These are phyloP conservation scores for Vespertilio murinus DNA, from an alignment of 2,797 vertebrate species.

Conservation along the genomic window DNA sequence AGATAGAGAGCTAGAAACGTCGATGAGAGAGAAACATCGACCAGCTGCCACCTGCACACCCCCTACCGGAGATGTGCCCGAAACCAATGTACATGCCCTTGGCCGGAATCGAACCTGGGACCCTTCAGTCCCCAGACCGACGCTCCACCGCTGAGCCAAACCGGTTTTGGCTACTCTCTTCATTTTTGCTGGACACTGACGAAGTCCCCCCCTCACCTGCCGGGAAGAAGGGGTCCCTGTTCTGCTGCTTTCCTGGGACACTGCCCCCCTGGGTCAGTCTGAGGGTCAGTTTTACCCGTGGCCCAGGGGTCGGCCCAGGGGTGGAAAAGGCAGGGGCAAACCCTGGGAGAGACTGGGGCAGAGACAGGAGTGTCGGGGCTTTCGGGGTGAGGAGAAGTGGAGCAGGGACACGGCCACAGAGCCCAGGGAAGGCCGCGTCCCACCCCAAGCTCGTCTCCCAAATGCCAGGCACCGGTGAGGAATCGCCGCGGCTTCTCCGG, in stretches of 20 bases:
- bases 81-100: no score
- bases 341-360: neutral
- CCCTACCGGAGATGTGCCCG: no score
- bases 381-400: neutral
- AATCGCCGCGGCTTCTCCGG: neutral
- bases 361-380: neutral
- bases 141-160: no score
- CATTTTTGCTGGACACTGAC: neutral
- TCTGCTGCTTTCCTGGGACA: neutral
- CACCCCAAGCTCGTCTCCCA: neutral
- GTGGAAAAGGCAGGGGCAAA: neutral
- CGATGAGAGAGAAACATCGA: no score
- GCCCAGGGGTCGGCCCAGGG: neutral
- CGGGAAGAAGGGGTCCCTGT: neutral
- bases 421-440: rapidly evolving
- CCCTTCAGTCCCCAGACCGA: no score
- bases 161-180: neutral
- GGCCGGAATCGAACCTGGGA: no score
- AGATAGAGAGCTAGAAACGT: no score
- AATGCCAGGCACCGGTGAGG: neutral
- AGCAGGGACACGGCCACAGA: neutral
- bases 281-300: neutral
- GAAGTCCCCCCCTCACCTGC: neutral
- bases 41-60: no score
- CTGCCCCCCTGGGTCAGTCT: neutral